A percentile compares a stretch with the other conserved stretches of the same genome.
phyloP scores from a whole-genome alignment of 2,797 vertebrate species.

The Arctocebus calabarensis region DNA sequence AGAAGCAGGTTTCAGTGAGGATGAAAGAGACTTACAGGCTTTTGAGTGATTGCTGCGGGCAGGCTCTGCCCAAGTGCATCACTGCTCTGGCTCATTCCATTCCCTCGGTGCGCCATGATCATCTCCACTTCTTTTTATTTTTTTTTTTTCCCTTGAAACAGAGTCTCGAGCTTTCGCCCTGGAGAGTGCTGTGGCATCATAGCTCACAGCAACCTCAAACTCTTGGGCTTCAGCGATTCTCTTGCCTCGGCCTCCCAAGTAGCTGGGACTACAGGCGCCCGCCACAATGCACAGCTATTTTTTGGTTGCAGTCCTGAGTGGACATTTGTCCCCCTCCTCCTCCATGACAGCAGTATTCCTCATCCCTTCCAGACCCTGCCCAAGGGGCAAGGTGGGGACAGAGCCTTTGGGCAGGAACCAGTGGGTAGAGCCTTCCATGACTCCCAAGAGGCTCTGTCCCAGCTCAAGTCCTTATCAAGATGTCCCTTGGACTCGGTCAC shows the following conservation, averaged over 20 bases:
- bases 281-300: no score
- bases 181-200: no score
- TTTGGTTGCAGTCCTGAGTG: neutral
- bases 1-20: neutral
- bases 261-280: no score
- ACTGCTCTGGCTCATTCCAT: rapidly evolving
- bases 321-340: neutral
- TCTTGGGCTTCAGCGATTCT: no score
- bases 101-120: rapidly evolving
- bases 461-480: neutral
- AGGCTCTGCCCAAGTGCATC: rapidly evolving
- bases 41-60: neutral
- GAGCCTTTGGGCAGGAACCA: neutral
- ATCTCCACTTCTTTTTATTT: neutral
- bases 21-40: neutral
- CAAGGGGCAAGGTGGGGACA: neutral
- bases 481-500: neutral
- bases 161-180: no score
- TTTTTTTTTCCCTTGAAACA: no score
- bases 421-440: neutral
- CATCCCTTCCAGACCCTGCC: neutral
- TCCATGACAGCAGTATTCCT: neutral
- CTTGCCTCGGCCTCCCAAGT: no score
- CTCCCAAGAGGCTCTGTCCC: neutral
- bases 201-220: no score